These are phyloP conservation scores for Ctenomys sociabilis DNA, from an alignment of 2,113 vertebrate species.

Conservation along the genomic window DNA sequence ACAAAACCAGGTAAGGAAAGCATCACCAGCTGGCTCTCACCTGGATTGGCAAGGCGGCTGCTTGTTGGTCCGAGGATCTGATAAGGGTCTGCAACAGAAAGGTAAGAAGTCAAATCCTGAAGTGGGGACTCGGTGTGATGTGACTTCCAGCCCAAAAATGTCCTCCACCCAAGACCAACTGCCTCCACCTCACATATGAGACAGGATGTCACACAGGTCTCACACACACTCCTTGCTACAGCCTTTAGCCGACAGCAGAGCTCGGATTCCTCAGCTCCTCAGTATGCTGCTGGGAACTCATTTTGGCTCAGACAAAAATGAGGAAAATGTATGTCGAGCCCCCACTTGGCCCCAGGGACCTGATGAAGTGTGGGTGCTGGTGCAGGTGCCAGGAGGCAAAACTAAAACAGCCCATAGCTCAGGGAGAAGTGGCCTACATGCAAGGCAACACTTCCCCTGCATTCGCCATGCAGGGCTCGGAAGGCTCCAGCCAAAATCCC, in stretches of 20 bases:
- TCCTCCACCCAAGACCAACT: background rate
- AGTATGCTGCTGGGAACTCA: too few species aligned
- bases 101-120: constrained; percentile 21
- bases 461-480: too few species aligned
- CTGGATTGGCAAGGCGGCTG: constrained; percentile 98
- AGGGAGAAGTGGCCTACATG: background rate
- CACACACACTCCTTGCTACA: background rate
- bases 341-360: fast-evolving
- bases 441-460: too few species aligned
- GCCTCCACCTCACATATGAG: background rate
- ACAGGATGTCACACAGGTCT: background rate
- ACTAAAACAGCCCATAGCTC: background rate
- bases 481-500: background rate
- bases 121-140: background rate
- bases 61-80: constrained; percentile 97
- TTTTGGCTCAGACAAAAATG: fast-evolving
- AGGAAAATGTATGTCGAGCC: fast-evolving
- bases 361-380: fast-evolving
- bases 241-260: background rate
- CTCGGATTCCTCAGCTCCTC: background rate
- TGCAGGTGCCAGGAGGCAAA: fast-evolving
- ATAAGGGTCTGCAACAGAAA: constrained; percentile 91
- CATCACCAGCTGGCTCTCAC: constrained; percentile 84
- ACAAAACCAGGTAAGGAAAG: background rate
- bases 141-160: background rate